Conservation (phyloP, 2,113 vertebrate species). For the Microcebus lehilahytsara region DNA sequence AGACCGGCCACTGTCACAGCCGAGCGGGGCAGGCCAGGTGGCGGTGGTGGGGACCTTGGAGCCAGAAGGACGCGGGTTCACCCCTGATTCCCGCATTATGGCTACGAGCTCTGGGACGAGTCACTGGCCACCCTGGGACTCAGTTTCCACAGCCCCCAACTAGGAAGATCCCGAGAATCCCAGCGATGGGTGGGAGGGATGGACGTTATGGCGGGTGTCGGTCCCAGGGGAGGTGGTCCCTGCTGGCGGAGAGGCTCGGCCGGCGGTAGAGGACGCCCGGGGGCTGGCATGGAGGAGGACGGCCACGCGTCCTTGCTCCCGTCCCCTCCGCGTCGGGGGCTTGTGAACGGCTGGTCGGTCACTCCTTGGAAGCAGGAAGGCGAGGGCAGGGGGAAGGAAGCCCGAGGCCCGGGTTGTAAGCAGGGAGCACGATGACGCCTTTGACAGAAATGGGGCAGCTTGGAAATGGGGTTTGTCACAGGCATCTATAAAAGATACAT, state of each 20-base stretch:
- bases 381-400: not conserved
- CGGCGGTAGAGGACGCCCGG: too few species aligned
- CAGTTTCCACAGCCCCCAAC: not conserved
- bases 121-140: not conserved
- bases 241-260: not conserved
- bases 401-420: not conserved
- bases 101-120: not conserved
- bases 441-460: not conserved
- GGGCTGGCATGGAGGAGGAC: fast-evolving
- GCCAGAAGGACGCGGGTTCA: not conserved
- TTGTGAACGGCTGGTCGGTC: fast-evolving
- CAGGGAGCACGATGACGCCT: not conserved
- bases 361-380: not conserved
- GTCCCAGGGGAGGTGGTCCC: too few species aligned
- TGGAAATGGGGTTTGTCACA: not conserved
- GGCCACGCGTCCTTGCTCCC: not conserved
- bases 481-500: not conserved
- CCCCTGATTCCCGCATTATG: fast-evolving
- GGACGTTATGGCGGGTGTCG: fast-evolving
- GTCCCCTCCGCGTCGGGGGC: not conserved
- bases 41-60: too few species aligned
- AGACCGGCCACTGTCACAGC: not conserved
- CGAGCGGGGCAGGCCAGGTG: fast-evolving
- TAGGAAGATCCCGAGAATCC: not conserved
- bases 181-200: not conserved